Conservation (phyloP, 2,797 vertebrate genomes). For the Allobates femoralis region DNA sequence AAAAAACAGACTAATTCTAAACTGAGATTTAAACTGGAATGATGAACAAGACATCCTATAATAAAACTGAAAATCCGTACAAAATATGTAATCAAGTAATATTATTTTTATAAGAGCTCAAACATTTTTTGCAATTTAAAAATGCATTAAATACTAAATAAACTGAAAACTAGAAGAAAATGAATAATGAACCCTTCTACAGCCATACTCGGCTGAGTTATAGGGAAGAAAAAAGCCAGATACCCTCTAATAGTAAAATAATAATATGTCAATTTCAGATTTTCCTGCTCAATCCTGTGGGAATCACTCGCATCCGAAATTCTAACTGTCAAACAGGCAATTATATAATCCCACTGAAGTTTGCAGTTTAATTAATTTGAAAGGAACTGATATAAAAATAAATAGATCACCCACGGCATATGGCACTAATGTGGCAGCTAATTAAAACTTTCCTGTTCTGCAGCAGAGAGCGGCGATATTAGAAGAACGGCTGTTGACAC, state of each 20-base stretch:
- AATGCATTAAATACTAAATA: background rate
- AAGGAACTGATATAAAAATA: slow-evolving; percentile 49
- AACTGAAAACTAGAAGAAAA: background rate
- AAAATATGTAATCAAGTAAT: background rate
- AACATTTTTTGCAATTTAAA: background rate
- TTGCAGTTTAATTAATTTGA: slow-evolving; percentile 44
- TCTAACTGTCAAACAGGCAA: slow-evolving; percentile 44
- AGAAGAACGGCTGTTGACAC: slow-evolving; percentile 25
- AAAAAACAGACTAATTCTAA: background rate
- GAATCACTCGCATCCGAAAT: slow-evolving; percentile 32
- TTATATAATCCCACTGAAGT: slow-evolving; percentile 53
- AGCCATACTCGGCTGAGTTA: background rate
- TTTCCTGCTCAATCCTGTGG: slow-evolving; percentile 36
- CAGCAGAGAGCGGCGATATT: slow-evolving; percentile 24
- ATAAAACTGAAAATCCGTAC: background rate
- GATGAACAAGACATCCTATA: background rate
- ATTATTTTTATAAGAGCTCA: background rate
- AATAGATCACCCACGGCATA: slow-evolving; percentile 38
- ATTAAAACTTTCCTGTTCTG: slow-evolving; percentile 34
- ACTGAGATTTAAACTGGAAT: background rate
- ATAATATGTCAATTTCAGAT: slow-evolving; percentile 51
- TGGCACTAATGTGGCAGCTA: slow-evolving; percentile 50
- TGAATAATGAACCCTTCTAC: background rate
- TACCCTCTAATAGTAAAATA: slow-evolving; percentile 47
- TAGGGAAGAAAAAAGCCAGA: slow-evolving; percentile 28